These are phyloP conservation scores for Ictalurus furcatus DNA, from an alignment of 2,113 vertebrate genomes.

Conservation along the genomic window DNA sequence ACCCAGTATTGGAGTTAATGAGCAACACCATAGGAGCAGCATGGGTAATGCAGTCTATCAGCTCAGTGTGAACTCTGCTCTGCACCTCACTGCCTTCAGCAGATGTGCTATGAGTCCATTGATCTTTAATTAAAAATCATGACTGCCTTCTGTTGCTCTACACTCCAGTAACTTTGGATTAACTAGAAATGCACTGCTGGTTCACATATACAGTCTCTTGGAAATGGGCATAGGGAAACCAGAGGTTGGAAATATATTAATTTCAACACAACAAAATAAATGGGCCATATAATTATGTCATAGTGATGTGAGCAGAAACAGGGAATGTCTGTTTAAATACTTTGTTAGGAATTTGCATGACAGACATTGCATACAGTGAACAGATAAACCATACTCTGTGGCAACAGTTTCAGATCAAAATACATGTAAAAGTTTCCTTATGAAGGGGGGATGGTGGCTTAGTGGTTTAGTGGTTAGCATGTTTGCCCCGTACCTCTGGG, in stretches of 20 bases:
- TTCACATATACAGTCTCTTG: neutral
- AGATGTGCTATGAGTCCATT: constrained; percentile 44
- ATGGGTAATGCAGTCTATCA: constrained; percentile 50
- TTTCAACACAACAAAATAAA: constrained; percentile 12
- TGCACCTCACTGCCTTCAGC: constrained; percentile 40
- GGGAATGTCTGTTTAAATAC: neutral
- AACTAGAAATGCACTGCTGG: constrained; percentile 14
- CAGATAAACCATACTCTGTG: neutral
- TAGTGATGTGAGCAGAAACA: neutral
- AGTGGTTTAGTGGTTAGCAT: too few species aligned
- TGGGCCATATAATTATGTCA: constrained; percentile 7
- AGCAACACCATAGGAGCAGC: constrained; percentile 37
- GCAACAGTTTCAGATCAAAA: neutral
- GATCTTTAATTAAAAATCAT: constrained; percentile 48
- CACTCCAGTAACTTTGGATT: constrained; percentile 28
- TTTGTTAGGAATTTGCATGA: neutral
- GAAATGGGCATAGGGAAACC: neutral
- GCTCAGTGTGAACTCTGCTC: constrained; percentile 40
- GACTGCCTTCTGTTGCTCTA: constrained; percentile 32
- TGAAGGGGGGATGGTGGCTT: too few species aligned
- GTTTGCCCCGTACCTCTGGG: too few species aligned
- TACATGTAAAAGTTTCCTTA: neutral
- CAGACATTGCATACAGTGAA: neutral
- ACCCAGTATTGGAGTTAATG: constrained; percentile 44
- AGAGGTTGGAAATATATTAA: neutral